Base-by-base conservation (phyloP, 2,113 vertebrate genomes). In the Cryptotis parvus region DNA sequence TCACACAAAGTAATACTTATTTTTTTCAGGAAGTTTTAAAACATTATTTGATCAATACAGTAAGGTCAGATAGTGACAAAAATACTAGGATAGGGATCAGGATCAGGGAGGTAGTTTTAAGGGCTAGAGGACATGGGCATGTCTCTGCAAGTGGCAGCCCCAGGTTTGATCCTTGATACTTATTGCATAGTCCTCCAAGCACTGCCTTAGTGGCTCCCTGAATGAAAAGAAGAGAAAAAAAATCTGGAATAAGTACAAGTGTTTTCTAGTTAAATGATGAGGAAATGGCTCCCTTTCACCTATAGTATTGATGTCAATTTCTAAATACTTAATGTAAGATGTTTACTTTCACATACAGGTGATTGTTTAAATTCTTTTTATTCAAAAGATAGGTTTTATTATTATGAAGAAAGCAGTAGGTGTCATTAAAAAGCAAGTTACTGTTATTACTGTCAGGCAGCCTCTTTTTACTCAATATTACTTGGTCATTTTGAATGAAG, bases 341-440 rank as follows among this genome's bases (percentile, higher is more conserved):
- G 73, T 58, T 35, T 39, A 35, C 37, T 70, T 74, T 27, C 49
- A 75, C 55, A 35, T 8, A 35, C 37, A 76, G 35, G 29, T 70
- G 77, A n/a, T 66, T 84, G 78, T 83, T 74, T 26, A 70, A 68
- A 14, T 4, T 65, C 72, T 92, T 95, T 45, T 66, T 87, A 92
- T 58, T 45, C 20, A 58, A 58, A 58, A 22, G 22, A 22, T 20
- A 24, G 0, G 18, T 58, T 58, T 58, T 18, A 58, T 22, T 22
- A 58, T 6, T 18, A n/a, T 58, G 24, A 58, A 58, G 22, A 22
- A 22, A 7, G 22, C 7, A 58, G 55, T 12, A 69, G 20, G 43
- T 43, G 29, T 68, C 16, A 72, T 22, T 65, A 58, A 22, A 58
- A 18, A 58, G 24, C 18, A 58, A 49, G 45, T 58, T 58, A 24